A percentile compares a stretch with the other conserved stretches of the same genome.
phyloP scores from a whole-genome alignment of 2,797 vertebrate genomes.

The Pangasius mekongensis region DNA sequence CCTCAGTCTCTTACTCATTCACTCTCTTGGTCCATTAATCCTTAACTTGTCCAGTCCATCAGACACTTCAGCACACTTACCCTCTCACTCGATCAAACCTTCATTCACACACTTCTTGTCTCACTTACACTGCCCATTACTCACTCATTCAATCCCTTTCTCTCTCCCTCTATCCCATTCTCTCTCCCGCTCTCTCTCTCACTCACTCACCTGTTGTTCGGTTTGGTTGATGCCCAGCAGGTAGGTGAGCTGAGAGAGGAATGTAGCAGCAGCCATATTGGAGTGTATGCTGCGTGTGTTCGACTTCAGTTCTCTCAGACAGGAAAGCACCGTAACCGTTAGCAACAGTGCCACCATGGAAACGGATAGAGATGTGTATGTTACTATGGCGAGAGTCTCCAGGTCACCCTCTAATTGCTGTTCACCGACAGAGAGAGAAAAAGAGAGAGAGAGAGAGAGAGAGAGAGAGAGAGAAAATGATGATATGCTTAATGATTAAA shows the following conservation, averaged over 20 bases:
- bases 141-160: not conserved
- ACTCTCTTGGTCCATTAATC: not conserved
- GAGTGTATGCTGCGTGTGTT: conserved; percentile 94
- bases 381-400: conserved; percentile 90
- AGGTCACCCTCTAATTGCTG: conserved; percentile 96
- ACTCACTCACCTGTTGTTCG: conserved; percentile 88
- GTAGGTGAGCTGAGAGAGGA: conserved; percentile 92
- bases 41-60: not conserved
- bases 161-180: not conserved
- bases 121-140: not conserved
- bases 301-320: conserved; percentile 93
- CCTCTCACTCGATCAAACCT: conserved; percentile 35
- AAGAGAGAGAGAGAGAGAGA: conserved; percentile 70
- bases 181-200: not conserved
- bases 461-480: conserved; percentile 72
- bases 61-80: not conserved
- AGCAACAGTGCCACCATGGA: conserved; percentile 90
- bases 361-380: conserved; percentile 85
- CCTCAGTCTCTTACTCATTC: not conserved
- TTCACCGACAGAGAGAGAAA: conserved; percentile 69
- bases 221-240: conserved; percentile 92
- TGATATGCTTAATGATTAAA: conserved; percentile 32
- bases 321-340: conserved; percentile 86
- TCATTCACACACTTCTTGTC: not conserved
- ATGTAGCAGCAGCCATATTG: conserved; percentile 89